Conservation (phyloP, 2,888 invertebrate species). For the Aleiodes leptofemur region DNA sequence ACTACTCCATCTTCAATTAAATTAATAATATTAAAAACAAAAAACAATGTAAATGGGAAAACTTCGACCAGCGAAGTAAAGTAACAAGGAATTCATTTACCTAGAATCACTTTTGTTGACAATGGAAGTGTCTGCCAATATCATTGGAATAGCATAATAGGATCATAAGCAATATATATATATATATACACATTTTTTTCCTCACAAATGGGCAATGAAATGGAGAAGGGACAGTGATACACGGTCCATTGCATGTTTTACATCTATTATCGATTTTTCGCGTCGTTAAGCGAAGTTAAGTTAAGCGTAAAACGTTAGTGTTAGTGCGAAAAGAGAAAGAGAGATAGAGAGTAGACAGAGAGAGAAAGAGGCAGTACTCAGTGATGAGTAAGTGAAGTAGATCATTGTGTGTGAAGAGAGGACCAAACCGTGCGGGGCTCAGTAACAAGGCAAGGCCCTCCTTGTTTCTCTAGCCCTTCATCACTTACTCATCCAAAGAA, state of each 20-base stretch:
- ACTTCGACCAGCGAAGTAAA: conserved; percentile 45
- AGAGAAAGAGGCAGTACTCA: conserved; percentile 38
- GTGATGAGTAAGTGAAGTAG: conserved; percentile 43
- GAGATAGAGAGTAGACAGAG: conserved; percentile 41
- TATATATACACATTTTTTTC: conserved; percentile 1
- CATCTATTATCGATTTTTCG: conserved; percentile 51
- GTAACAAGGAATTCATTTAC: conserved; percentile 17
- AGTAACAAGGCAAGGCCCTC: conserved; percentile 53
- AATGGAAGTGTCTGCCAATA: conserved; percentile 39
- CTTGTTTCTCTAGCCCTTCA: conserved; percentile 47
- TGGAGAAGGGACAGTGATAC: conserved; percentile 43
- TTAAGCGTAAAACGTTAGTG: conserved; percentile 54
- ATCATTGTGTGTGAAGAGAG: conserved; percentile 43
- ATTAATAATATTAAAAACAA: neutral
- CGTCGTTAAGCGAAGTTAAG: conserved; percentile 42
- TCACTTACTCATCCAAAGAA: conserved; percentile 40
- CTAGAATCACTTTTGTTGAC: conserved; percentile 16
- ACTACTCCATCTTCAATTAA: neutral
- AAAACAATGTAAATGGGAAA: conserved; percentile 2
- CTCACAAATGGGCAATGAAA: conserved; percentile 18
- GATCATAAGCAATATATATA: conserved; percentile 14
- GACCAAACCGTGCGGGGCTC: conserved; percentile 53
- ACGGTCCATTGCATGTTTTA: conserved; percentile 46
- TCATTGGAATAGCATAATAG: conserved; percentile 12
- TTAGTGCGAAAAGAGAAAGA: conserved; percentile 36